phyloP scores from a whole-genome alignment of 2,113 vertebrate species.

The Centropristis striata region DNA sequence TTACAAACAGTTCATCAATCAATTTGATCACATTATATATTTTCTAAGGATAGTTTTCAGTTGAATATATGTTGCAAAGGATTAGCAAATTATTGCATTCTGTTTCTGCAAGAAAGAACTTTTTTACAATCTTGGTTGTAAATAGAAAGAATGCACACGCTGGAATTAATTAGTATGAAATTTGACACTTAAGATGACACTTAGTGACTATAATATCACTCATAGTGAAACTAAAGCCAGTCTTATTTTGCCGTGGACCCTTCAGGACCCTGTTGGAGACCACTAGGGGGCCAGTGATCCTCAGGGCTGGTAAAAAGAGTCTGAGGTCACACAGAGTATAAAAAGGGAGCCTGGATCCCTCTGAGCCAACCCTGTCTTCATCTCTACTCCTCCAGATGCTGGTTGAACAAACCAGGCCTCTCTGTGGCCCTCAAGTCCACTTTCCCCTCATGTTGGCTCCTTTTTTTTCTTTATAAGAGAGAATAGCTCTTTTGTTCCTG shows the following conservation, averaged over 20 bases:
- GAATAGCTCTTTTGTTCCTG: slow-evolving; percentile 58
- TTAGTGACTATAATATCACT: not conserved
- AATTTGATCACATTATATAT: too few relatives aligned
- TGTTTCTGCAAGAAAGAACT: too few relatives aligned
- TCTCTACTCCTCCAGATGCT: slow-evolving; percentile 36
- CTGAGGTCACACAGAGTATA: slow-evolving; percentile 22
- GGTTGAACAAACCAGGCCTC: not conserved
- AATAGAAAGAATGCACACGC: too few relatives aligned
- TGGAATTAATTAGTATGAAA: too few relatives aligned
- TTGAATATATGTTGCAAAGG: too few relatives aligned
- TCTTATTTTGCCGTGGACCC: not conserved
- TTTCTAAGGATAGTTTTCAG: too few relatives aligned
- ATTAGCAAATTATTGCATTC: too few relatives aligned
- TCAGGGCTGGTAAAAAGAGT: slow-evolving; percentile 23
- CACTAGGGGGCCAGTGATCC: not conserved
- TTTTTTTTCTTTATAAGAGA: slow-evolving; percentile 12
- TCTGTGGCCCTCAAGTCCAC: not conserved
- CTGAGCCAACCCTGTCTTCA: not conserved
- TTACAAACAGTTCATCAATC: too few relatives aligned
- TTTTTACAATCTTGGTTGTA: too few relatives aligned
- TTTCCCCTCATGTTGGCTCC: not conserved
- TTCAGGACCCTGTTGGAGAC: slow-evolving; percentile 1
- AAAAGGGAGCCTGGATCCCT: slow-evolving; percentile 10
- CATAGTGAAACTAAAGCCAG: not conserved
- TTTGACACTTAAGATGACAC: too few relatives aligned